These are phyloP conservation scores for Cheilinus undulatus DNA, from an alignment of 2,113 vertebrate genomes.

Conservation along the genomic window DNA sequence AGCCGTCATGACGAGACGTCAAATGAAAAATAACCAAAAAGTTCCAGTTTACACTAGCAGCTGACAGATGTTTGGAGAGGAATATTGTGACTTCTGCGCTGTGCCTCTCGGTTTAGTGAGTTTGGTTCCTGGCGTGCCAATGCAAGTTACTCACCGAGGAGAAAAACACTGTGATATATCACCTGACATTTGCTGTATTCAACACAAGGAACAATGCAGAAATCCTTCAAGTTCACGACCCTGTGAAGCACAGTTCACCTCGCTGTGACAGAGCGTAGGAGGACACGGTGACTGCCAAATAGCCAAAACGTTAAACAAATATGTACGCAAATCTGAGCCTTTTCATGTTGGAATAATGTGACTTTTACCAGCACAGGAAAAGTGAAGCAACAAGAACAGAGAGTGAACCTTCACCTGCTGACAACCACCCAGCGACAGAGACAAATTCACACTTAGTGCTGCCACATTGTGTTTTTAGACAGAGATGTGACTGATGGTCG, in stretches of 20 bases:
- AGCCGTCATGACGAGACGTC: not conserved
- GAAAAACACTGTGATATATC: conserved; percentile 31
- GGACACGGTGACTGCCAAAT: conserved; percentile 28
- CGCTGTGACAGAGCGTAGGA: conserved; percentile 19
- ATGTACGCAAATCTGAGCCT: conserved; percentile 8
- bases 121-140: conserved; percentile 25
- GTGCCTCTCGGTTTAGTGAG: not conserved
- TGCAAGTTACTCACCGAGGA: conserved; percentile 22
- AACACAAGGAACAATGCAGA: conserved; percentile 43
- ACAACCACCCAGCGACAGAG: not conserved
- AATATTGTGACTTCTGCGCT: not conserved
- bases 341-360: not conserved
- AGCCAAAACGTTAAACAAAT: conserved; percentile 14
- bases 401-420: conserved; percentile 15
- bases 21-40: conserved; percentile 23
- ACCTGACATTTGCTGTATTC: conserved; percentile 19
- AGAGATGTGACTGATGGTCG: not conserved
- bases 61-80: conserved; percentile 31
- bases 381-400: conserved; percentile 5
- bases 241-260: not conserved
- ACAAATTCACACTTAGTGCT: not conserved
- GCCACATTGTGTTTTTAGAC: not conserved
- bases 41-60: conserved; percentile 14
- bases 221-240: conserved; percentile 26
- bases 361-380: not conserved